Percentiles rank a stretch among this genome's conserved stretches.
phyloP scores from a whole-genome alignment of 2,888 invertebrate species.

The Alentia gelatinosa region DNA sequence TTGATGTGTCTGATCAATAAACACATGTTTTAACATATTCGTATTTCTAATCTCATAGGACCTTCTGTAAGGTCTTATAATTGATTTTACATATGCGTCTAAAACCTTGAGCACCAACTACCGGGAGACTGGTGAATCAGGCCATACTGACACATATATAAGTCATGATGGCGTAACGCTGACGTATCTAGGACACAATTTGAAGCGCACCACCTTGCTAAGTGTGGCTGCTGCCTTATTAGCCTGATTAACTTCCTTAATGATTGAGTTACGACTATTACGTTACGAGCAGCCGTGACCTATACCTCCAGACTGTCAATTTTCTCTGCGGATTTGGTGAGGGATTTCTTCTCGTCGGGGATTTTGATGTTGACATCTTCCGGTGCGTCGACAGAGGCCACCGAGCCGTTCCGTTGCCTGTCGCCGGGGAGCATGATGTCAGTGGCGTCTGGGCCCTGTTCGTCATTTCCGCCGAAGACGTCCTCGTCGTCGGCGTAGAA shows the following conservation, averaged over 20 bases:
- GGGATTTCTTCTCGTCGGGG: constrained; percentile 57
- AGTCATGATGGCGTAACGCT: no score
- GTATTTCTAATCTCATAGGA: no score
- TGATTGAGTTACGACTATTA: neutral
- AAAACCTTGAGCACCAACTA: neutral
- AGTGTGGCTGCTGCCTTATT: neutral
- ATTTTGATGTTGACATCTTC: constrained; percentile 21
- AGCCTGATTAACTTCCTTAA: neutral
- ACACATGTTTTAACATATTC: neutral
- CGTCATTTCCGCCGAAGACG: constrained; percentile 22
- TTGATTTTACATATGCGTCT: no score
- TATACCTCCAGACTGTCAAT: constrained; percentile 50
- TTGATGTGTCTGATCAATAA: neutral
- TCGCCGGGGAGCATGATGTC: neutral
- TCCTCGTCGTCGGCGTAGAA: constrained; percentile 59
- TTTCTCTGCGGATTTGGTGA: constrained; percentile 60
- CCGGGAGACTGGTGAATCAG: neutral
- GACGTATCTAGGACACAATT: neutral
- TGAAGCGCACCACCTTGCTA: neutral
- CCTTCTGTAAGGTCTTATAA: no score
- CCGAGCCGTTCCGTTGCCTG: constrained; percentile 23
- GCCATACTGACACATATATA: neutral
- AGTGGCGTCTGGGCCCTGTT: neutral
- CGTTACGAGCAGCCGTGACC: neutral
- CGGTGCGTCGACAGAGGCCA: neutral